These are phyloP conservation scores for Petrocephalus zakoni DNA, from an alignment of 2,113 vertebrate species.

Conservation along the genomic window DNA sequence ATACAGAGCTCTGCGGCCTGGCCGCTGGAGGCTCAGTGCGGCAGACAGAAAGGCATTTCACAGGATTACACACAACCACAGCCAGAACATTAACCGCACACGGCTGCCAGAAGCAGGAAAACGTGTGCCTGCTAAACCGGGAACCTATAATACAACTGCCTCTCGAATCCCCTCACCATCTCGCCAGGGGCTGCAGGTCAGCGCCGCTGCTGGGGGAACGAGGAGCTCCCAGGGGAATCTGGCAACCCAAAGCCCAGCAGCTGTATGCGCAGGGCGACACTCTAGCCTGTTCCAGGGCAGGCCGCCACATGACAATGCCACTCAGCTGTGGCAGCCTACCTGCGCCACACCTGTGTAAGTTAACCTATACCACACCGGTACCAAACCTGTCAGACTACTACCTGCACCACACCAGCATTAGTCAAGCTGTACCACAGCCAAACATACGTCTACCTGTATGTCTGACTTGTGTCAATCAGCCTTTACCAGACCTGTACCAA, in stretches of 20 bases:
- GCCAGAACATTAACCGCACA: background rate
- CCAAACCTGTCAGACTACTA: conserved; percentile 51
- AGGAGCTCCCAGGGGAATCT: conserved; percentile 20
- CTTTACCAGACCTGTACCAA: background rate
- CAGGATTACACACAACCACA: conserved; percentile 28
- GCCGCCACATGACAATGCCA: background rate
- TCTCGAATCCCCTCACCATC: conserved; percentile 21
- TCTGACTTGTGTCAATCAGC: background rate
- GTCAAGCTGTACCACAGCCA: background rate
- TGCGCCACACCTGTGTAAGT: background rate
- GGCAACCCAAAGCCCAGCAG: background rate
- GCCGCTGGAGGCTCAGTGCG: conserved; percentile 12
- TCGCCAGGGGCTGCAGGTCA: conserved; percentile 18
- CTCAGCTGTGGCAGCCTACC: background rate
- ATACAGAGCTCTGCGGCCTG: conserved; percentile 19
- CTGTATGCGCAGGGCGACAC: background rate
- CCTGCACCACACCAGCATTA: background rate
- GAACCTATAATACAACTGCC: conserved; percentile 21
- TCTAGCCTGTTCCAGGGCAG: background rate
- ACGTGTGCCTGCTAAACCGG: conserved; percentile 12
- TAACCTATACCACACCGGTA: background rate
- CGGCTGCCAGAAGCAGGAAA: conserved; percentile 29
- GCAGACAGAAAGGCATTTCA: conserved; percentile 18
- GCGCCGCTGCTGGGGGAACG: conserved; percentile 14
- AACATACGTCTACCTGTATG: too few species aligned